Base-by-base conservation (phyloP, 2,797 vertebrate genomes). In the Lates japonicus region DNA sequence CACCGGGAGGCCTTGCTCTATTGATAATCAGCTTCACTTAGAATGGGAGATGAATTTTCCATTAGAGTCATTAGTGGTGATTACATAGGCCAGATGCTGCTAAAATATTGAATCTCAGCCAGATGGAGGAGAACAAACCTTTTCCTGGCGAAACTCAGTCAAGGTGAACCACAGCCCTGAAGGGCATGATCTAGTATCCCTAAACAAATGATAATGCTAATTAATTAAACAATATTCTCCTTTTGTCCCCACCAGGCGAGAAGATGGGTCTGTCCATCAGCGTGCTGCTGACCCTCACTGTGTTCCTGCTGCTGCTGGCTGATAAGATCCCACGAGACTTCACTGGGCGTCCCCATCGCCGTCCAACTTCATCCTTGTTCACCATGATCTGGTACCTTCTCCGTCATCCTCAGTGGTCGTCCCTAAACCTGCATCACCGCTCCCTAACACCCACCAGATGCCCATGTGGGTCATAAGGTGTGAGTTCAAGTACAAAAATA, bases 211-310 rank as follows among this genome's bases (percentile, higher is more conserved):
- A n/a, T 14, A 11, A 58, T 35, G 17, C 31, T 3, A 39, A 10
- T 60, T n/a, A 37, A 42, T 14, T 42, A 42, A 42, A 35, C 0
- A 29, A 16, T 25, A 22, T 0, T 13, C 14, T 5, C 8, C 9
- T 44, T 48, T 20, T 10, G 25, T 39, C 20, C 37, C 54, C 10
- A 4, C 16, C 90, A 98, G 97, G 97, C 58, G 97, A 98, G 94
- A 98, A 98, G 94, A 97, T 98, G 96, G 97, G 96, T 4, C 95
- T 98, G 72, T 97, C 97, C 5, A 98, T 98, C 88, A 98, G 97
- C 4, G 97, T 97, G 4, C 89, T 98, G 78, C 96, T 98, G 78
- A 98, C 97, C 66, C 96, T 98, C n/a, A 98, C 97, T 0, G 97
- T 98, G 72, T 98, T 98, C 91, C 92, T 98, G 87, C 94, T 98